phyloP scores from a whole-genome alignment of 2,888 invertebrate species.

The Merodon equestris region DNA sequence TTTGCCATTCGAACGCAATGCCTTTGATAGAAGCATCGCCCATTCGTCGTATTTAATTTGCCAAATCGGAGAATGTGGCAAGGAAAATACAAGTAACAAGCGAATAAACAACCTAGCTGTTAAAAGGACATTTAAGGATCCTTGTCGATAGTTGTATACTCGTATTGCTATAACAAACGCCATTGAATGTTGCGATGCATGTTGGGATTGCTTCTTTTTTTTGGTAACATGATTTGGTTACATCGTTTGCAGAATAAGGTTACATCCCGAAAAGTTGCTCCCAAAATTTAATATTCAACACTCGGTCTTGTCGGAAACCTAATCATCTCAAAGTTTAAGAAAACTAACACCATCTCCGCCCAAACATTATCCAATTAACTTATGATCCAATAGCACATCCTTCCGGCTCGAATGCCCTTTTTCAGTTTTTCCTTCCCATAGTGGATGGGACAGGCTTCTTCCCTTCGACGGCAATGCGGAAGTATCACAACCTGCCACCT shows the following conservation, averaged over 20 bases:
- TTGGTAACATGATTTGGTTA: constrained; percentile 35
- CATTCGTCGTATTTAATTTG: constrained; percentile 31
- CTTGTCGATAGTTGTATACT: too few relatives aligned
- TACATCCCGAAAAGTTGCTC: constrained; percentile 34
- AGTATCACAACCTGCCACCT: too few relatives aligned
- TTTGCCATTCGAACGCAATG: constrained; percentile 35
- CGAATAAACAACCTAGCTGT: constrained; percentile 4
- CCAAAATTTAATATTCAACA: constrained; percentile 46
- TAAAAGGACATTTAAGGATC: constrained; percentile 23
- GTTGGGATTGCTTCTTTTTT: constrained; percentile 46
- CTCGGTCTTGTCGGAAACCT: constrained; percentile 46
- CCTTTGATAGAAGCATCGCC: constrained; percentile 30
- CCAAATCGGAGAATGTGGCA: constrained; percentile 19
- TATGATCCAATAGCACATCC: constrained; percentile 62
- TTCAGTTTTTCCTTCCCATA: not conserved
- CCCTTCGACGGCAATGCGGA: too few relatives aligned
- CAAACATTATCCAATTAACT: constrained; percentile 65
- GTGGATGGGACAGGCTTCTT: too few relatives aligned
- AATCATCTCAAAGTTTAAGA: constrained; percentile 46
- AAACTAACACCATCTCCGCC: constrained; percentile 56
- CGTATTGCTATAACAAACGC: too few relatives aligned
- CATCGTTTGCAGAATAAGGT: constrained; percentile 55
- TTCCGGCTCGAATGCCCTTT: constrained; percentile 18
- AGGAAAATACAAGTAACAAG: constrained; percentile 7
- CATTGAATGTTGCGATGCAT: constrained; percentile 18